These are phyloP conservation scores for Oceanites oceanicus DNA, from an alignment of 2,113 vertebrate species.

Conservation along the genomic window DNA sequence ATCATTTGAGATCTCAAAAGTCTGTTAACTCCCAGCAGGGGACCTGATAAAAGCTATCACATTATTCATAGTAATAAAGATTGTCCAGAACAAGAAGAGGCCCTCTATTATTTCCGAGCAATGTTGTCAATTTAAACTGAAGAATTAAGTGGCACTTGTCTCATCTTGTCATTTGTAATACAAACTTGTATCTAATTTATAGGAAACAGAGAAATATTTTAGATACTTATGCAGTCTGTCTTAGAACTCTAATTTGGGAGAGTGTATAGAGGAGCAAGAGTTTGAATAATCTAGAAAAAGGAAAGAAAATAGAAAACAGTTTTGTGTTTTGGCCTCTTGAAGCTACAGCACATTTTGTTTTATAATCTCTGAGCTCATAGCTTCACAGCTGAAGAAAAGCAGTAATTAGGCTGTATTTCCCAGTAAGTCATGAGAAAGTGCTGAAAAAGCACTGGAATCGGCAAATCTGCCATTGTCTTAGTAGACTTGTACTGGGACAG, in stretches of 20 bases:
- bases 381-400: neutral
- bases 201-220: neutral
- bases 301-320: neutral
- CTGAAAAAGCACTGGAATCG: neutral
- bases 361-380: neutral
- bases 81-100: neutral
- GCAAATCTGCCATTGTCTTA: neutral
- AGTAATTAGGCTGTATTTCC: neutral
- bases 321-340: neutral
- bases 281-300: neutral
- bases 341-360: neutral
- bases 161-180: neutral
- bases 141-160: neutral
- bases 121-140: neutral
- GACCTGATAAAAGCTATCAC: neutral
- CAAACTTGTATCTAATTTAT: neutral
- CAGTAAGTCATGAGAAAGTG: neutral
- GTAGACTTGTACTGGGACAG: neutral
- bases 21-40: neutral
- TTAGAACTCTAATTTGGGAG: neutral
- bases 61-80: neutral
- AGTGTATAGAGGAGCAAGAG: neutral
- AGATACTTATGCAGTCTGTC: neutral
- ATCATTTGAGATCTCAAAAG: neutral
- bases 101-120: neutral